Evolutionary conservation across 2,888 invertebrate species (phyloP), one percentile per base, ranked within the genome.

Genomic region (Sarcophaga subvicina): DNA sequence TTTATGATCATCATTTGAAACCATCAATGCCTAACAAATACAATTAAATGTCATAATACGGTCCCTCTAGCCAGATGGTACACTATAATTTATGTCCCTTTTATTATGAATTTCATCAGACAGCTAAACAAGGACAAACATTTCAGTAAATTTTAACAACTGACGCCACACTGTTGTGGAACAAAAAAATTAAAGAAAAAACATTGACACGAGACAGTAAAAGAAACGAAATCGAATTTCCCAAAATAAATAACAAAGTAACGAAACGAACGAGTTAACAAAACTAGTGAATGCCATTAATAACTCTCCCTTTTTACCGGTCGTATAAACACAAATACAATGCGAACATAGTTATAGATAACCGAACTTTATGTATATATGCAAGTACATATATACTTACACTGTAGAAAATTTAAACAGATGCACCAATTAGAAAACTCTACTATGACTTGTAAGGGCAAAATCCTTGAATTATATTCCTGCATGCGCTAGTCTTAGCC

Each of bases 241-340:
- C 37, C 12, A 62, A 64, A 72, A 60, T 54, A 60, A 75, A 82
- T 47, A 76, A 66, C 37, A 62, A 79, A 83, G 27, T 73, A 73
- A 69, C 11, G 59, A 62, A 73, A 69, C 14, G 59, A 62, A 75
- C 70, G 54, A 78, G 72, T 77, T 59, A 81, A 49, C 27, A 54
- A 72, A 47, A 80, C 45, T 75, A 82, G 70, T 54, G 71, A 87
- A 80, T 78, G 75, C 54, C 66, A 83, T 80, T 80, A 80, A 69
- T 76, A 84, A 88, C 88, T 88, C 88, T 88, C 88, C 88, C 85
- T 88, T 88, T 88, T 88, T 80, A 85, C 85, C 85, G 86, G 85
- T 75, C 45, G 79, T 76, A 14, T 14, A 82, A 47, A 67, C n/a
- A 45, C 12, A 45, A 11, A 67, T n/a, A 45, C 8, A 37, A 45